Percentiles rank a stretch among this genome's conserved stretches.
Conservation (phyloP, 92 coral and sea anemone genomes). For the Zoanthus solanderi region DNA sequence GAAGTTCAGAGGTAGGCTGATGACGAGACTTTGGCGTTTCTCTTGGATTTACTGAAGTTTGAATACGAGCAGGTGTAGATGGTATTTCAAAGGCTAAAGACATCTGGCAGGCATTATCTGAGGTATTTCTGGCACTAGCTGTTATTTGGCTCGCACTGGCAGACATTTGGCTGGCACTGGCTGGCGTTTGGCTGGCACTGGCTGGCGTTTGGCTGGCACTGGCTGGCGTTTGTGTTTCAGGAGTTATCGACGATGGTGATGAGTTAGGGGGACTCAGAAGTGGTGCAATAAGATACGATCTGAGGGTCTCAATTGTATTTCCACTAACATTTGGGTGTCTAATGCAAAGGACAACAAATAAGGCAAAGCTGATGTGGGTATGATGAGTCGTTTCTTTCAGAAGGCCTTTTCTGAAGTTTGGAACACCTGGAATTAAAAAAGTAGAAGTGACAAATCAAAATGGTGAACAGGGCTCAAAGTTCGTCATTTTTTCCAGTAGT, state of each 20-base stretch:
- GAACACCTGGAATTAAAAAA: slow-evolving; percentile 26
- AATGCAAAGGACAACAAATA: slow-evolving; percentile 39
- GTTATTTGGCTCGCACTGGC: too few species aligned
- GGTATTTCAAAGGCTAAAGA: neutral
- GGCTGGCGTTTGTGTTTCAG: neutral
- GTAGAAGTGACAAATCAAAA: neutral
- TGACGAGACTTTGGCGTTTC: slow-evolving; percentile 11
- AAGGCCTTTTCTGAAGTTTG: slow-evolving; percentile 13
- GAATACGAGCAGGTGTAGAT: neutral
- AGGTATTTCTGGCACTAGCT: neutral
- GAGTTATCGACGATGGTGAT: neutral
- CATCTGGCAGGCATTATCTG: neutral
- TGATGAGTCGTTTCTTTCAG: neutral
- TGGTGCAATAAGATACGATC: slow-evolving; percentile 25
- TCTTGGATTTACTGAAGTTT: neutral
- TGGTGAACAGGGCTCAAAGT: neutral
- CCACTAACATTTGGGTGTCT: slow-evolving; percentile 31
- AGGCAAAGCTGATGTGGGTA: slow-evolving; percentile 47
- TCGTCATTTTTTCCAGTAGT: neutral
- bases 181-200: too few species aligned
- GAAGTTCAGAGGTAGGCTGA: neutral
- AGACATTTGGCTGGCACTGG: neutral
- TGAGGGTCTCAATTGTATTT: slow-evolving; percentile 22
- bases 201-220: too few species aligned
- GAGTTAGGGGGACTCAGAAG: slow-evolving; percentile 39